Evolutionary conservation across 2,797 vertebrate species (phyloP).

Genomic region (Chloroceryle inda): DNA sequence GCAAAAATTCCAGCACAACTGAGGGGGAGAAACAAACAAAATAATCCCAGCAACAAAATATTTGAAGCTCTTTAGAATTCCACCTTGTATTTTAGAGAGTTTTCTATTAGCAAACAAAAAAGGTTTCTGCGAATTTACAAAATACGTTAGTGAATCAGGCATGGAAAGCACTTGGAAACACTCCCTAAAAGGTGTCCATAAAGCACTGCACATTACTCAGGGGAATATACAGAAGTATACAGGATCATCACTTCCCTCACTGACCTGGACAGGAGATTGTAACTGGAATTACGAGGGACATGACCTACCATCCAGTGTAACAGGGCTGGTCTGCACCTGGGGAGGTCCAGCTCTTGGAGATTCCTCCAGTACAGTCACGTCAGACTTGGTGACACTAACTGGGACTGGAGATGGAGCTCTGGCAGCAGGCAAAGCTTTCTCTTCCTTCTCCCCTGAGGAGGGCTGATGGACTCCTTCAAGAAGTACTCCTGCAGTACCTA

Average conservation of each 20-base stretch:
- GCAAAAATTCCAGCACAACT: background rate
- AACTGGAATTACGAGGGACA: background rate
- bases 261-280: background rate
- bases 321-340: background rate
- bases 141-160: background rate
- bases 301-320: constrained; percentile 61
- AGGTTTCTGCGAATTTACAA: background rate
- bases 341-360: background rate
- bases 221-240: background rate
- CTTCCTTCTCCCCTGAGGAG: constrained; percentile 45
- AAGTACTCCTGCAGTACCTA: constrained; percentile 57
- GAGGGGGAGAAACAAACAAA: background rate
- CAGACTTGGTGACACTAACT: background rate
- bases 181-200: background rate
- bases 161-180: background rate
- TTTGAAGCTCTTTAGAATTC: background rate
- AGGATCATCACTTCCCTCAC: background rate
- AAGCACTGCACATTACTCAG: background rate
- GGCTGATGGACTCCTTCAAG: constrained; percentile 32
- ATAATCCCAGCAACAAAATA: background rate
- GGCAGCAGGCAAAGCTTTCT: background rate
- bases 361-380: background rate
- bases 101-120: background rate
- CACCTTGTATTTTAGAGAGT: background rate
- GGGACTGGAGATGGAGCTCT: constrained; percentile 8